Base-by-base conservation (phyloP, 2,888 invertebrate species). In the Agrotis clavis region DNA sequence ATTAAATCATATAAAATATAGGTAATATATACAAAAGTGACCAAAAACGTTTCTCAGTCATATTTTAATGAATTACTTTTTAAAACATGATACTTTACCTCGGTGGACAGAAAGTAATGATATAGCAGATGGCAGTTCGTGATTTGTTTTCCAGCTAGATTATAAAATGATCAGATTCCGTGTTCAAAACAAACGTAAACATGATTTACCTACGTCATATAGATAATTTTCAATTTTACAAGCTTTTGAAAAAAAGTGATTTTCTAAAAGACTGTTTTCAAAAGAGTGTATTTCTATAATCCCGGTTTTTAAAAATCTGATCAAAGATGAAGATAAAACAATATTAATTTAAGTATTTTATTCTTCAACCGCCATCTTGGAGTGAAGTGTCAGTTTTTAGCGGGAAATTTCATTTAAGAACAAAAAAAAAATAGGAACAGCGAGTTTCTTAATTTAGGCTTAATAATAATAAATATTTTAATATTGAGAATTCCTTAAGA, bases 21-120 rank as follows among this genome's bases (percentile, higher is more conserved):
- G 41, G 41, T 41, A 2, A 71, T 53, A 47, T 72, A 65, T 73
- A 76, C 56, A 73, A 57, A 65, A 61, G 64, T 64, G 63, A 60
- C 71, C 70, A 71, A 60, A 73, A 54, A 56, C 41, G 79, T 73
- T 76, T 72, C 25, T 75, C 79, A 75, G 74, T 75, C 80, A 76
- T 77, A 76, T 76, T 41, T 76, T 14, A 67, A 67, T 71, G 3
- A 77, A 77, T 54, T 54, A 41, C 7, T 41, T 67, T 76, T 76
- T 41, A 19, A 71, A 71, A 53, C 16, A 71, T 54, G n/a, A 25
- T 75, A 16, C 25, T 16, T 11, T 35, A 47, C 67, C 47, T 25
- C 47, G 50, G 41, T 19, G 18, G 41, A 18, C 41, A 61, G 11
- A 25, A n/a, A 75, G 7, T 25, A 19, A 6, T 47, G 16, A 25